These are phyloP conservation scores for Mormyrops boulengeri DNA, from an alignment of 2,797 vertebrate genomes.

Conservation along the genomic window DNA sequence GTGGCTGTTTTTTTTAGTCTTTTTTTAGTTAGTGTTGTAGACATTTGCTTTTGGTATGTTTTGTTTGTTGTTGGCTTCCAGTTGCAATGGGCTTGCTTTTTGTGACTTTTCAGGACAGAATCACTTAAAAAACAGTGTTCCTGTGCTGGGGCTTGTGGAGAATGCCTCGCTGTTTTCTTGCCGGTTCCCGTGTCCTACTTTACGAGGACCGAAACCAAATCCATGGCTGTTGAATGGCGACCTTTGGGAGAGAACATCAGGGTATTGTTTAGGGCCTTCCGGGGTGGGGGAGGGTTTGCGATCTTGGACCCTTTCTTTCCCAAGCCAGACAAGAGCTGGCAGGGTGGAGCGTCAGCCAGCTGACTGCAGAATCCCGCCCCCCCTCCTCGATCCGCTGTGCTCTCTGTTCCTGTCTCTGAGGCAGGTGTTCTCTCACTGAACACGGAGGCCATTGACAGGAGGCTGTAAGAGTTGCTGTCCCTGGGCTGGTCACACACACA, in stretches of 20 bases:
- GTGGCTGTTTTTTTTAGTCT: neutral
- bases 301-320: neutral
- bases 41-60: neutral
- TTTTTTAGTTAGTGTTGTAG: neutral
- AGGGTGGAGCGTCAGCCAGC: neutral
- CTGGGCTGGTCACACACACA: neutral
- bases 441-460: neutral
- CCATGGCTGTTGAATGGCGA: constrained; percentile 37
- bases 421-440: neutral
- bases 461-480: neutral
- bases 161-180: neutral
- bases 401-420: neutral
- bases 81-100: neutral
- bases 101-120: neutral
- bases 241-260: constrained; percentile 49
- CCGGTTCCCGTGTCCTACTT: neutral
- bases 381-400: neutral
- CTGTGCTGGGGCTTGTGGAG: neutral
- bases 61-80: neutral
- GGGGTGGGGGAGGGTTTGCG: constrained; percentile 7
- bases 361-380: neutral
- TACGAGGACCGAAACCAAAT: constrained; percentile 30
- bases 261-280: constrained; percentile 30
- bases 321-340: neutral
- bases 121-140: neutral